Percentiles rank a stretch among this genome's conserved stretches.
Conservation (phyloP, 2,888 invertebrate genomes). For the Hyalella azteca region DNA sequence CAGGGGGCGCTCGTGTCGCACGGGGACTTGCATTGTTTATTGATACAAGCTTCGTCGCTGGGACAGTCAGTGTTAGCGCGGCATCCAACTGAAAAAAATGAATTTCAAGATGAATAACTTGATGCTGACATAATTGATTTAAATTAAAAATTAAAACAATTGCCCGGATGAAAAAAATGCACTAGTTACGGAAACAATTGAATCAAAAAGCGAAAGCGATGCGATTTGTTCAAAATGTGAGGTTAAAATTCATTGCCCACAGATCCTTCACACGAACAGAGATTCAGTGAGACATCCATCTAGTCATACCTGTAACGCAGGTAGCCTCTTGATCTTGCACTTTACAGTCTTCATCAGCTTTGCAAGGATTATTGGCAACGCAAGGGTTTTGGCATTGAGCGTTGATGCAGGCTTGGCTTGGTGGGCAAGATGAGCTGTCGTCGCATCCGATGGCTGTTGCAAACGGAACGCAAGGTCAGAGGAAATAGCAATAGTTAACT, state of each 20-base stretch:
- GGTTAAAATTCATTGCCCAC: too few relatives aligned
- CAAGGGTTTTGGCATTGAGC: constrained; percentile 84
- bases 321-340: constrained; percentile 83
- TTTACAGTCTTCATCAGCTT: constrained; percentile 77
- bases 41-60: constrained; percentile 82
- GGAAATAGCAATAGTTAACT: too few relatives aligned
- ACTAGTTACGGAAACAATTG: too few relatives aligned
- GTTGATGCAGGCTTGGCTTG: constrained; percentile 79
- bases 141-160: too few relatives aligned
- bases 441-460: constrained; percentile 73
- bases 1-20: constrained; percentile 47
- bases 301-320: constrained; percentile 75
- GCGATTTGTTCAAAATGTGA: too few relatives aligned
- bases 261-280: background rate
- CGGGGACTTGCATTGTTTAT: constrained; percentile 68
- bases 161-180: too few relatives aligned
- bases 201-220: too few relatives aligned
- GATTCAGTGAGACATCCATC: background rate
- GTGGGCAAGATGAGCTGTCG: constrained; percentile 83
- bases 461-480: too few relatives aligned
- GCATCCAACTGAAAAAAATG: constrained; percentile 62
- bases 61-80: constrained; percentile 92
- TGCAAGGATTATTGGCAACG: constrained; percentile 74
- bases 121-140: too few relatives aligned
- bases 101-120: too few relatives aligned